Evolutionary conservation across 1,140 invertebrate species (phyloP), one percentile per base, ranked within the genome.

Genomic region (Saccostrea glomerata): DNA sequence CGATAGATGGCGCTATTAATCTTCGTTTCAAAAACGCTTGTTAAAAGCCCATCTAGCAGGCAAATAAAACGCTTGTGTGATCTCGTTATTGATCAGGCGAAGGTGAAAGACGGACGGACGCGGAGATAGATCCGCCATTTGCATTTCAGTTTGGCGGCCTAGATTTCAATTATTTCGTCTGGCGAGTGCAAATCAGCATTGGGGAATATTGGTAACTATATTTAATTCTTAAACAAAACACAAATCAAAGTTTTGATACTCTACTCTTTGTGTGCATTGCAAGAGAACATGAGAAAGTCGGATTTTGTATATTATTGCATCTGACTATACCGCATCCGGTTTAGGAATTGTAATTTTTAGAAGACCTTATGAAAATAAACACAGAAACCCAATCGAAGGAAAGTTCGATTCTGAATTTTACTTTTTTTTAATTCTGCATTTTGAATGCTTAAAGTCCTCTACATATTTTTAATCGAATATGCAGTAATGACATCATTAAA

Each of bases 41-140:
- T 20, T 9, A 5, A 4, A 36, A 13, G 13, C 23, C 30, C 1
- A 13, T 30, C 12, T 20, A 11, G 2, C 2, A 6, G 2, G 13
- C 30, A 13, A 6, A 63, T 30, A 73, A 73, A 73, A 73, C 70
- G 70, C 25, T 73, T 30, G 25, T 13, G 23, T 73, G 70, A 73
- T 73, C 23, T 20, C 58, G 5, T 15, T 17, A 60, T 60, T 60
- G 58, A 60, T 20, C 20, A 73, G 30, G 23, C 82, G 47, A 83
- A 83, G 82, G 82, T 83, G 82, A 83, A 83, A 83, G 82, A 56
- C 82, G 55, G 82, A 56, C 82, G 82, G 82, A 83, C 82, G 82
- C 82, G 82, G 82, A 83, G 55, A 83, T 54, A 83, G 17, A 55
- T 83, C 82, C 82, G 82, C 82, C 82, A 83, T 83, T 83, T 83